Evolutionary conservation across 2,888 invertebrate species (phyloP), one percentile per base, ranked within the genome.

Genomic region (Polymixis flavicincta): DNA sequence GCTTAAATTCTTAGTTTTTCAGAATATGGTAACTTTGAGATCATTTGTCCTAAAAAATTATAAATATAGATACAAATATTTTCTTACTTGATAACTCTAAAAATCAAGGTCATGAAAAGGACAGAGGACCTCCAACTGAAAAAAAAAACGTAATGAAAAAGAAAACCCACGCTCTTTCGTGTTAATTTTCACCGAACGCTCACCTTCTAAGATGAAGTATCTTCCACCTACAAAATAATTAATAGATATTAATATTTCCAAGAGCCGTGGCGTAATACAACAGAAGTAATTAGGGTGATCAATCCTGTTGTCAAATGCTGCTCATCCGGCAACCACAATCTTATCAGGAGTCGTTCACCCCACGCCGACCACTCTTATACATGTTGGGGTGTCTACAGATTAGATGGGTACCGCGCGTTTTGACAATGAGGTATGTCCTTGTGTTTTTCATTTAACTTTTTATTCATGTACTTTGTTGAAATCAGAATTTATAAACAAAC

Each of bases 311-410:
- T 89, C 89, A 87, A 83, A 87, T 74, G 74, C 77, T 82, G 84
- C 82, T 86, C 87, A 88, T 87, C 87, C 84, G 87, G 85, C 74
- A 70, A 68, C 64, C 84, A 82, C 86, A 79, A 81, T 87, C 83
- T 89, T 89, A 88, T 89, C 89, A 83, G 63, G 76, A 82, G 87
- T 82, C 89, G 79, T 89, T 89, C 85, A 89, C 88, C 89, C 83
- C 81, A 67, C 48, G 61, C 57, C 61, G 77, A 19, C 76, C 66
- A 80, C 65, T 80, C 79, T 75, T 65, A 19, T 25, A 61, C 63
- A 60, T 65, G 22, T 63, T 66, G 48, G 13, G 50, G 55, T 45
- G n/a, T 25, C 14, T 67, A 61, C 77, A 85, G 78, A 85, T 54
- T 63, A 37, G 22, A 19, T 55, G 19, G 25, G 9, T 19, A 42